A percentile compares a stretch with the other conserved stretches of the same genome.
Conservation (phyloP, 2,888 invertebrate genomes). For the Lucinisca nassula region DNA sequence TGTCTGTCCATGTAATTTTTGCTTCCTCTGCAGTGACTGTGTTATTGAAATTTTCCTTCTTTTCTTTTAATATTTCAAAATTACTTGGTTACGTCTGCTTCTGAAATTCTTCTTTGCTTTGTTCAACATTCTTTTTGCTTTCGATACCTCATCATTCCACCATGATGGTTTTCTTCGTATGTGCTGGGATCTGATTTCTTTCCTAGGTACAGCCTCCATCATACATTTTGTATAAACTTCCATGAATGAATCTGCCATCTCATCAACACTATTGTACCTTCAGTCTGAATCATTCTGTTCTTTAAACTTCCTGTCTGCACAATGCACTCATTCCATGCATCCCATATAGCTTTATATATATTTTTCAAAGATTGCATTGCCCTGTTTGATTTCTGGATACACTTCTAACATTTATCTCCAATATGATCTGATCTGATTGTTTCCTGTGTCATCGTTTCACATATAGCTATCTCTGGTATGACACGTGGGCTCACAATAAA, state of each 20-base stretch:
- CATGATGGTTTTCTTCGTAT: slow-evolving; percentile 21
- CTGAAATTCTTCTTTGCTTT: slow-evolving; percentile 3
- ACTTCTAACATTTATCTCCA: neutral
- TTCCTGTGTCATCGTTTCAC: neutral
- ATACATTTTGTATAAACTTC: slow-evolving; percentile 15
- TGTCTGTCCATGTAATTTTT: slow-evolving; percentile 14
- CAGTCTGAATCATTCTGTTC: neutral
- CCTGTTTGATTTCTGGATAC: neutral
- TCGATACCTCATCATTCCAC: neutral
- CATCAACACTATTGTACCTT: neutral
- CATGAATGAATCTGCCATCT: slow-evolving; percentile 11
- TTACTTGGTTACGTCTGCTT: neutral
- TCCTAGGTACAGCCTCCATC: neutral
- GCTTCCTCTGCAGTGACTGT: neutral
- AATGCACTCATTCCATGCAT: too few species aligned
- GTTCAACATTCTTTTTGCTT: neutral
- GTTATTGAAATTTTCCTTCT: neutral
- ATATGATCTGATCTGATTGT: neutral
- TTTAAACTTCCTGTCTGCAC: neutral
- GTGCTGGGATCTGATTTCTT: neutral
- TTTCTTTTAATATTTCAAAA: neutral
- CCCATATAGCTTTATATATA: neutral
- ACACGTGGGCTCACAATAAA: slow-evolving; percentile 2
- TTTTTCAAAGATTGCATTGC: neutral
- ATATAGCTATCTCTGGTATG: neutral